phyloP scores from a whole-genome alignment of 2,113 vertebrate genomes.

The Synodontis membranacea region DNA sequence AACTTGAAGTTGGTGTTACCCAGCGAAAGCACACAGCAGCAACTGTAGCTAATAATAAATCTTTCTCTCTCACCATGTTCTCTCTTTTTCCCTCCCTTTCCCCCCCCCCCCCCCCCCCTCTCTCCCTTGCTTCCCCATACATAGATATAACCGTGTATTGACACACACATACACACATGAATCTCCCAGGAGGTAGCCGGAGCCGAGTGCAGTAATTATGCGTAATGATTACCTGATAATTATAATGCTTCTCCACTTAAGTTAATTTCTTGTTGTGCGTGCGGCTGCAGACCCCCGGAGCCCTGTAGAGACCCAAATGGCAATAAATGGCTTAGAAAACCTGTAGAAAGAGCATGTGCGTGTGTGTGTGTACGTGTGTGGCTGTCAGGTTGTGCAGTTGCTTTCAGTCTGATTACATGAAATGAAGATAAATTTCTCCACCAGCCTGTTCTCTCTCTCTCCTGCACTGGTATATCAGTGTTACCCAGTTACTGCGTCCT shows the following conservation, averaged over 20 bases:
- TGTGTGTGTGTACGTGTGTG: background rate
- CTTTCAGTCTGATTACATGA: conserved; percentile 7
- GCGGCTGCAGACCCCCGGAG: conserved; percentile 44
- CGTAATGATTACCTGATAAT: conserved; percentile 53
- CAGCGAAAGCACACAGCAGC: background rate
- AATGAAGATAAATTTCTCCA: conserved; percentile 43
- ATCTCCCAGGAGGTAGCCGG: conserved; percentile 32
- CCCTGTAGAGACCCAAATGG: conserved; percentile 16
- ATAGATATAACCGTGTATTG: background rate
- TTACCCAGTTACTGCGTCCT: conserved; percentile 28
- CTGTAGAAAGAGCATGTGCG: background rate
- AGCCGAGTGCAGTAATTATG: conserved; percentile 48
- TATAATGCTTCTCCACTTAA: conserved; percentile 54
- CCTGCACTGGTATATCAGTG: conserved; percentile 8
- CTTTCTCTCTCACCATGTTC: background rate
- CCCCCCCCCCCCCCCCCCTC: too few relatives aligned
- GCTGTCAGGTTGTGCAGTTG: background rate
- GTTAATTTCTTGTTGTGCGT: conserved; percentile 54
- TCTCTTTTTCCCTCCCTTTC: background rate
- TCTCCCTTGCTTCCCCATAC: background rate
- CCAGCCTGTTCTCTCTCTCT: conserved; percentile 9
- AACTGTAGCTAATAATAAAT: conserved; percentile 12
- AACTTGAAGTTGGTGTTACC: background rate
- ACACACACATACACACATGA: background rate
- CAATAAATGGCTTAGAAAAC: conserved; percentile 15